phyloP scores from a whole-genome alignment of 2,797 vertebrate genomes.

The Gambelia wislizenii region DNA sequence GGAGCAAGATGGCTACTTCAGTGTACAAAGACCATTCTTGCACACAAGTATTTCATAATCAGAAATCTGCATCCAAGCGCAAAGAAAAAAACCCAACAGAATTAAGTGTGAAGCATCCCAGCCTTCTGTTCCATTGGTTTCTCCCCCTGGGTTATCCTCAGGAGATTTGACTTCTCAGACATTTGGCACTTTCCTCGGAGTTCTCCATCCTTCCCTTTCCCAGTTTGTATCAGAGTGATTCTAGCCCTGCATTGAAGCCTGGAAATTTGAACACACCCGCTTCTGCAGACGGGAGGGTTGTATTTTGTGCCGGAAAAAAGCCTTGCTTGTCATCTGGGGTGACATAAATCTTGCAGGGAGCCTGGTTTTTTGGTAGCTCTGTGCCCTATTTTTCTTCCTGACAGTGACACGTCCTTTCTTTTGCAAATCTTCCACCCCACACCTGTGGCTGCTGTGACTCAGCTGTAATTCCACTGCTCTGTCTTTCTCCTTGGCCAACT shows the following conservation, averaged over 20 bases:
- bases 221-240: background rate
- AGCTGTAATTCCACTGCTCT: background rate
- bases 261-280: too few species aligned
- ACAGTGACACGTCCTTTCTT: background rate
- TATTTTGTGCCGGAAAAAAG: background rate
- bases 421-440: background rate
- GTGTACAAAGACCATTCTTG: too few species aligned
- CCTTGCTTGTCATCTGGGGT: background rate
- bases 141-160: background rate
- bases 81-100: background rate
- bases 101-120: background rate
- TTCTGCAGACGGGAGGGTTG: background rate
- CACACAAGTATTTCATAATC: too few species aligned
- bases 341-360: fast-evolving
- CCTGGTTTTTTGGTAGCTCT: background rate
- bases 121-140: background rate
- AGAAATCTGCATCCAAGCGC: background rate
- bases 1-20: too few species aligned
- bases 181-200: background rate
- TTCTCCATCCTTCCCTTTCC: background rate
- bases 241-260: too few species aligned
- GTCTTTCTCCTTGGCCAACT: slow-evolving; percentile 10
- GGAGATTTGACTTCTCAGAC: too few species aligned
- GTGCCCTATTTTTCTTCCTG: background rate
- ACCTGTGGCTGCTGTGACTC: slow-evolving; percentile 26